Conservation (phyloP, 2,113 vertebrate genomes). For the Lagopus leucura region DNA sequence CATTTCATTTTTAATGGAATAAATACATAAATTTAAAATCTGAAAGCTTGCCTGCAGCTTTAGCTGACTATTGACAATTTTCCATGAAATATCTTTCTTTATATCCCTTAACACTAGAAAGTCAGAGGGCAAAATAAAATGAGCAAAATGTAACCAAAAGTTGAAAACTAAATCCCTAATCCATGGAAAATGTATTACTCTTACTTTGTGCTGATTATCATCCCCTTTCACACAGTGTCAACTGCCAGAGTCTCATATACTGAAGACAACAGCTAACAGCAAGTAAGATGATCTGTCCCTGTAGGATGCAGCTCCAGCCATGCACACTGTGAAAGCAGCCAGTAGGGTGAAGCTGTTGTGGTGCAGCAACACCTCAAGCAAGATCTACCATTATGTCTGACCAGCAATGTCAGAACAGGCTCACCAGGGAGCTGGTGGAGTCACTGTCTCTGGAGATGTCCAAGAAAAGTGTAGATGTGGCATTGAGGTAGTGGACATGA, state of each 20-base stretch:
- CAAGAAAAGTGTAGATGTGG: too few species aligned
- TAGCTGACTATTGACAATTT: slow-evolving; percentile 68
- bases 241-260: not conserved
- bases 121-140: not conserved
- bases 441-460: too few species aligned
- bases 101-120: not conserved
- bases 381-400: not conserved
- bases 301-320: not conserved
- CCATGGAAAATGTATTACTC: not conserved
- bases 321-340: fast-evolving
- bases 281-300: fast-evolving
- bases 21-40: slow-evolving; percentile 58
- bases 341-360: not conserved
- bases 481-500: too few species aligned
- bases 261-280: not conserved
- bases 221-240: not conserved
- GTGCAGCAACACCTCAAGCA: not conserved
- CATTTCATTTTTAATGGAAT: slow-evolving; percentile 61
- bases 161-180: not conserved
- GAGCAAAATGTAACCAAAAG: not conserved
- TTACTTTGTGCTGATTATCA: not conserved
- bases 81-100: not conserved
- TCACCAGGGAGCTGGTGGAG: too few species aligned
- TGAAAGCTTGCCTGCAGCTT: slow-evolving; percentile 55
- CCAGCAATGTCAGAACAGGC: not conserved